A percentile compares a stretch with the other conserved stretches of the same genome.
Evolutionary conservation across 2,113 vertebrate species (phyloP).

Genomic region (Neodon shergylaensis): DNA sequence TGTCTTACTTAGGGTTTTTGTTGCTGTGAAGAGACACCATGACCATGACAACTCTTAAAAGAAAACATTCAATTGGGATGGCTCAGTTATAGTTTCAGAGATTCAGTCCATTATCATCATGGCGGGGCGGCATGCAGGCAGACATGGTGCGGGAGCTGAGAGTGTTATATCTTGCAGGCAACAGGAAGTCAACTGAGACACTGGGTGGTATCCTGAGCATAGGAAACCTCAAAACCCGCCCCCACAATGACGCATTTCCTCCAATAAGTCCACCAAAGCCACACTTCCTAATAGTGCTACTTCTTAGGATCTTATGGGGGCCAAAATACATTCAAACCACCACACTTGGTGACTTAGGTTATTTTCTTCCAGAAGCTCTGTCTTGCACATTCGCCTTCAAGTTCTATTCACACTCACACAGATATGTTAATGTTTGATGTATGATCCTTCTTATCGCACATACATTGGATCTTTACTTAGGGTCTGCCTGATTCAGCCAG

Average conservation of each 20-base stretch:
- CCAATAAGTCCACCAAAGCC: too few species aligned
- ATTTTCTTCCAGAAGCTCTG: not conserved
- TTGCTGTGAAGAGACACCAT: not conserved
- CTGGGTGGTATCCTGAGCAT: too few species aligned
- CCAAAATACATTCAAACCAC: too few species aligned
- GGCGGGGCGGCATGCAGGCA: not conserved
- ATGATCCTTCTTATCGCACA: constrained; percentile 13
- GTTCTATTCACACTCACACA: constrained; percentile 30
- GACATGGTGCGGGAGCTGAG: not conserved
- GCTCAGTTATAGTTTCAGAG: not conserved
- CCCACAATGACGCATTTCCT: too few species aligned
- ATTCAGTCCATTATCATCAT: not conserved
- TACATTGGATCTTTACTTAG: constrained; percentile 1
- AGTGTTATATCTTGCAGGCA: too few species aligned
- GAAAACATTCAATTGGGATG: not conserved
- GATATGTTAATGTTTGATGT: constrained; percentile 28
- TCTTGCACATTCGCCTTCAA: not conserved
- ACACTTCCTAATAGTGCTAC: too few species aligned
- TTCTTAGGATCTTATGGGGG: too few species aligned
- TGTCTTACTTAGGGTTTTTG: not conserved
- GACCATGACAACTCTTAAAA: not conserved
- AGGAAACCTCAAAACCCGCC: too few species aligned
- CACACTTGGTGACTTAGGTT: not conserved
- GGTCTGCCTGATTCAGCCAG: not conserved
- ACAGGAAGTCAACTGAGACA: too few species aligned